Evolutionary conservation across 2,797 vertebrate genomes (phyloP), one percentile per base, ranked within the genome.

Genomic region (Xerus rutilus): DNA sequence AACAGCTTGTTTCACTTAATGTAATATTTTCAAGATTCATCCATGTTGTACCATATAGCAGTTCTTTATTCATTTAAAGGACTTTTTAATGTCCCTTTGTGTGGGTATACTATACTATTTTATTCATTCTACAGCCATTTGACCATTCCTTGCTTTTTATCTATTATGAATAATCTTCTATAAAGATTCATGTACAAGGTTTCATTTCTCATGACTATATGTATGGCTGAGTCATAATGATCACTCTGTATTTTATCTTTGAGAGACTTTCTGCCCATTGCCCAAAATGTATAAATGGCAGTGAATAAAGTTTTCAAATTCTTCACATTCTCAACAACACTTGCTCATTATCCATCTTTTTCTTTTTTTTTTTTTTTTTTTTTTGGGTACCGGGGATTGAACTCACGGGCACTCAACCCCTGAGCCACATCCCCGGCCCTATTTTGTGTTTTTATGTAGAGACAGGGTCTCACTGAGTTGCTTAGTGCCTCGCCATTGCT

Each of bases 281-380:
- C 28, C 64, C 70, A 89, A 25, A 32, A 20, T 84, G 54, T 6
- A 39, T 91, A 35, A 43, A 12, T 45, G 52, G 69, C 57, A 28
- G 21, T 13, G 9, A n/a, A 4, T 25, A 21, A 45, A n/a, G 25
- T 3, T 67, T 87, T 23, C 13, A 4, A 2, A 65, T 65, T 72
- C 82, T 52, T 93, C 7, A 76, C 14, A 25, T 15, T 15, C n/a
- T 77, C 47, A 54, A 2, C 21, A 49, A 28, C 3, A 11, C 3
- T 1, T 5, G 7, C 52, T 69, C 83, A 65, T 32, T 9, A 1
- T 47, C 3, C 65, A 7, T n/a, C 28, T 93, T 92, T 86, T 74
- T 88, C 65, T 73, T 93, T 92, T 86, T 74, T 88, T 93, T 92
- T 86, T 74, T 88, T 93, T 92, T 86, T 74, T 88, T 93, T 92